Conservation (phyloP, 2,113 vertebrate genomes). For the Heterochromis multidens region DNA sequence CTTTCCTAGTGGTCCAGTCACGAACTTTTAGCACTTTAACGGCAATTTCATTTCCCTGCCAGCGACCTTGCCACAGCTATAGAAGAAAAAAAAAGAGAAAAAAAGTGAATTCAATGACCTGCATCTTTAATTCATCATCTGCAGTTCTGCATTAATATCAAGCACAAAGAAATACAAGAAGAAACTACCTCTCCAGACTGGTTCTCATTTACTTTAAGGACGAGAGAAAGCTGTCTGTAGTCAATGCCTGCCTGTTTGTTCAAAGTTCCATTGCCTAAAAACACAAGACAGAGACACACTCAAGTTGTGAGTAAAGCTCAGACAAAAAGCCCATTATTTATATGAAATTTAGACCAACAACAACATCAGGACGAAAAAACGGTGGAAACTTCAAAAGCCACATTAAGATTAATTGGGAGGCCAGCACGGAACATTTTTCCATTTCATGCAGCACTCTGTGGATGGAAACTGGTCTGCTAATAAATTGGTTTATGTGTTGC, state of each 20-base stretch:
- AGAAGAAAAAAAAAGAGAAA: background rate
- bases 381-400: background rate
- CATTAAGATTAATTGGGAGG: background rate
- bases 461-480: background rate
- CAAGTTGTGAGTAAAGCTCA: background rate
- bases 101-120: background rate
- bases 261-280: constrained; percentile 90
- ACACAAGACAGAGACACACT: constrained; percentile 7
- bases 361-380: background rate
- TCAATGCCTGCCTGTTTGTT: constrained; percentile 96
- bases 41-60: constrained; percentile 94
- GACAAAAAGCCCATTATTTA: background rate
- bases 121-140: background rate
- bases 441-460: background rate
- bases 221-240: constrained; percentile 88
- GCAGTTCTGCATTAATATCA: background rate
- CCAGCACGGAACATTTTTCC: background rate
- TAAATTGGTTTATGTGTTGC: background rate
- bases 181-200: constrained; percentile 90
- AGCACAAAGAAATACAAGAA: background rate
- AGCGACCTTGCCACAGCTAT: constrained; percentile 94
- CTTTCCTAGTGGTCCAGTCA: constrained; percentile 96
- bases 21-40: constrained; percentile 92
- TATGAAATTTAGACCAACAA: background rate
- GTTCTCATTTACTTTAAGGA: constrained; percentile 90